Percentiles rank a stretch among this genome's conserved stretches.
phyloP scores from a whole-genome alignment of 1,140 invertebrate genomes.

The Penaeus vannamei region DNA sequence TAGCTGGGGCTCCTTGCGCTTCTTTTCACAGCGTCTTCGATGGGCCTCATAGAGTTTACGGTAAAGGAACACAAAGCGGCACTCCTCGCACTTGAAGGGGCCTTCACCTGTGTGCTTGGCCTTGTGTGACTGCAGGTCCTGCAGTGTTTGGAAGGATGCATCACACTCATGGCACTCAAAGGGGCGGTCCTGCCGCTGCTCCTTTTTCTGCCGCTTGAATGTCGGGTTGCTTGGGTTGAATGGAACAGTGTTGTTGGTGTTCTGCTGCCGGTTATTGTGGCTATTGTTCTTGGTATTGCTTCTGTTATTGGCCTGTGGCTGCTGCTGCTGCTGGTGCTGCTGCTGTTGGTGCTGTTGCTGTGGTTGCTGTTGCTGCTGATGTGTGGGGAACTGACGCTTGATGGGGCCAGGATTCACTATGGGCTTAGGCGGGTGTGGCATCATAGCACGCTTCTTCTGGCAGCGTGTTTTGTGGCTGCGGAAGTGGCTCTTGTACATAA shows the following conservation, averaged over 20 bases:
- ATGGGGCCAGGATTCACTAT: conserved; percentile 46
- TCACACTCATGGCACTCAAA: conserved; percentile 66
- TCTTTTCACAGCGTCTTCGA: conserved; percentile 65
- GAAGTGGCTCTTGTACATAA: conserved; percentile 68
- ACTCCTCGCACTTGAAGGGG: conserved; percentile 66
- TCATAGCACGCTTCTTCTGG: conserved; percentile 64
- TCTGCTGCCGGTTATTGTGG: background rate
- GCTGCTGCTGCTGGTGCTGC: conserved; percentile 44
- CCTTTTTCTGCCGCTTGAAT: conserved; percentile 64
- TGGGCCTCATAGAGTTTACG: conserved; percentile 67
- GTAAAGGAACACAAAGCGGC: conserved; percentile 66
- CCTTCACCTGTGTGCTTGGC: conserved; percentile 66
- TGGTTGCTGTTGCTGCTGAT: conserved; percentile 26
- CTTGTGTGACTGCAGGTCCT: conserved; percentile 61
- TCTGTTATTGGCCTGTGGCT: conserved; percentile 41
- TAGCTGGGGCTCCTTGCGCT: conserved; percentile 36
- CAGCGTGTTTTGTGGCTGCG: conserved; percentile 66
- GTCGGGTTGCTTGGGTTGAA: conserved; percentile 66
- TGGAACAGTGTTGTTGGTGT: conserved; percentile 27
- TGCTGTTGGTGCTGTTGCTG: conserved; percentile 37
- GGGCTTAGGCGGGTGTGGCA: conserved; percentile 59
- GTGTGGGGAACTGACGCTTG: conserved; percentile 65
- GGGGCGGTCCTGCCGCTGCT: conserved; percentile 56
- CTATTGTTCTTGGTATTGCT: conserved; percentile 14
- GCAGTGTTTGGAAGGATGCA: conserved; percentile 63